Percentiles rank a stretch among this genome's conserved stretches.
Conservation (phyloP, 1,140 invertebrate genomes). For the Danaus plexippus region DNA sequence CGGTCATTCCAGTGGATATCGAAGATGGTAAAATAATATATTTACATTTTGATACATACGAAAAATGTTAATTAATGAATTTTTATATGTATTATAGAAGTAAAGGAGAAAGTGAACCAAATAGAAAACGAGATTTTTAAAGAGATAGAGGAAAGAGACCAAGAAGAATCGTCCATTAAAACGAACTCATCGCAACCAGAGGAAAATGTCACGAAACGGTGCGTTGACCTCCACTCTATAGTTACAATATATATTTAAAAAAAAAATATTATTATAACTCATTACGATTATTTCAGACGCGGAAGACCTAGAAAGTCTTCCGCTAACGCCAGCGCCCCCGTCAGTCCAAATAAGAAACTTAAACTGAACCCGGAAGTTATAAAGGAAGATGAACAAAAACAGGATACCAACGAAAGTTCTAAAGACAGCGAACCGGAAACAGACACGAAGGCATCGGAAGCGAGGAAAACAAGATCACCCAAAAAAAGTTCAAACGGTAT, state of each 20-base stretch:
- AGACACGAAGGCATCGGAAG: too few species aligned
- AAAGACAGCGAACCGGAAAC: not conserved
- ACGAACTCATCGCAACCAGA: not conserved
- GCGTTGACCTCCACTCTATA: too few species aligned
- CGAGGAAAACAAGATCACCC: constrained; percentile 16
- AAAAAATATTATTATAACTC: too few species aligned
- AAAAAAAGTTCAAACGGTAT: constrained; percentile 16
- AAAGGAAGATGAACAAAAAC: constrained; percentile 1
- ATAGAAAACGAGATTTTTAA: constrained; percentile 51
- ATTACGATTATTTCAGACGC: constrained; percentile 11
- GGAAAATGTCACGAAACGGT: constrained; percentile 38
- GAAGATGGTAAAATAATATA: too few species aligned
- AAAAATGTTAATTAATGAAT: too few species aligned
- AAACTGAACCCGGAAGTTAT: constrained; percentile 13
- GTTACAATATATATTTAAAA: too few species aligned
- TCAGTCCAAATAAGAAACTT: constrained; percentile 15
- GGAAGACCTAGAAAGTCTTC: constrained; percentile 16
- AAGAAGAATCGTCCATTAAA: constrained; percentile 1
- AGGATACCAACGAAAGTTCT: not conserved
- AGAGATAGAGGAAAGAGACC: constrained; percentile 45
- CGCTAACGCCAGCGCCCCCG: not conserved
- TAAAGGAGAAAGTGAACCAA: constrained; percentile 38
- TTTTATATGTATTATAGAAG: constrained; percentile 19
- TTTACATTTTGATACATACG: too few species aligned
- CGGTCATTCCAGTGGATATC: too few species aligned